These are phyloP conservation scores for Pristionchus japonicus DNA, from an alignment of 2,888 invertebrate genomes.

Conservation along the genomic window DNA sequence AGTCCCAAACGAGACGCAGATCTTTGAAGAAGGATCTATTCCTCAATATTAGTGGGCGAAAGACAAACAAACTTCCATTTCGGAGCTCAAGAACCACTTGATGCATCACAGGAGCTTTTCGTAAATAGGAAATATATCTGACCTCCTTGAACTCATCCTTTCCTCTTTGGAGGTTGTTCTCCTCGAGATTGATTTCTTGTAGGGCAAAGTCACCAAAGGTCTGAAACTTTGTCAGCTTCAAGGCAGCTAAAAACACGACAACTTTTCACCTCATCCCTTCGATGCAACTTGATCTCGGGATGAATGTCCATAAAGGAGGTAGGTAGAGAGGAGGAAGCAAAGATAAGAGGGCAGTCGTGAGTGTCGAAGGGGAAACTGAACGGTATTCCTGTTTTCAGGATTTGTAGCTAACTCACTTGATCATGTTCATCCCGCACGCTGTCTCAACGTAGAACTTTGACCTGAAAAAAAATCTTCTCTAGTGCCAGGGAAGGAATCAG, in stretches of 20 bases:
- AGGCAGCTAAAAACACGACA: background rate
- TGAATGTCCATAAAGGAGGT: conserved; percentile 29
- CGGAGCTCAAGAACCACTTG: background rate
- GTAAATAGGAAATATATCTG: background rate
- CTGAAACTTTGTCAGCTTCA: background rate
- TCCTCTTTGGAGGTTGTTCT: background rate
- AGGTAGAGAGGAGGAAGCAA: background rate
- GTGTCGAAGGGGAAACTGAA: conserved; percentile 36
- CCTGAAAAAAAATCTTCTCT: background rate
- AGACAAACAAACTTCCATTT: background rate
- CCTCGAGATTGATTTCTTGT: background rate
- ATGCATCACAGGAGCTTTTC: background rate
- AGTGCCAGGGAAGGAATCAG: background rate
- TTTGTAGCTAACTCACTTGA: background rate
- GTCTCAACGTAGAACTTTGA: conserved; percentile 34
- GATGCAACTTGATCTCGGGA: background rate
- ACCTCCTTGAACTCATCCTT: conserved; percentile 35
- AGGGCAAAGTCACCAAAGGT: background rate
- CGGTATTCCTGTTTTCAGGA: background rate
- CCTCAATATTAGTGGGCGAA: background rate
- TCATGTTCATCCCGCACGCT: background rate
- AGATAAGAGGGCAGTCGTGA: conserved; percentile 27
- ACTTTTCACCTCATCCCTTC: background rate
- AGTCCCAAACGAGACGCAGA: background rate
- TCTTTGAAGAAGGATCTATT: background rate